phyloP scores from a whole-genome alignment of 2,797 vertebrate species.

The Chelon labrosus region DNA sequence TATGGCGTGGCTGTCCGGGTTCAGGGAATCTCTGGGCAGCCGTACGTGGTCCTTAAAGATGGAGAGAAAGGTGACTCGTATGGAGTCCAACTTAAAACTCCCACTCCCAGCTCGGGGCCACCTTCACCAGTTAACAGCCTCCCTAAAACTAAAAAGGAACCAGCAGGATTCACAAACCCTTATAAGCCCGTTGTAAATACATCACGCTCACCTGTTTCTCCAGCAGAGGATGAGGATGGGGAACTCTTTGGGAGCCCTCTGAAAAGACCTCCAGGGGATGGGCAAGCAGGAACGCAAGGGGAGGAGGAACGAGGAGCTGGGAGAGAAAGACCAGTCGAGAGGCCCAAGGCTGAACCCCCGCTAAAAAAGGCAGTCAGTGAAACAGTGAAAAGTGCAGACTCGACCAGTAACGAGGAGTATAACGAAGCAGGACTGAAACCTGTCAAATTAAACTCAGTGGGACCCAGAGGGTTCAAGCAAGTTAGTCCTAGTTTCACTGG shows the following conservation, averaged over 20 bases:
- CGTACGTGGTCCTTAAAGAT: conserved; percentile 95
- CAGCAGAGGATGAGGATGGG: conserved; percentile 76
- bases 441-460: conserved; percentile 64
- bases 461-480: conserved; percentile 38
- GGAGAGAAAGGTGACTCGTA: conserved; percentile 93
- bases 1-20: conserved; percentile 95
- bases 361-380: conserved; percentile 41
- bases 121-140: conserved; percentile 72
- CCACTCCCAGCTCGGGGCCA: conserved; percentile 62
- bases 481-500: conserved; percentile 17
- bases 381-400: conserved; percentile 33
- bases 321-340: conserved; percentile 36
- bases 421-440: conserved; percentile 85
- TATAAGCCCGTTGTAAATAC: conserved; percentile 41
- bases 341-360: conserved; percentile 49
- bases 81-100: conserved; percentile 91
- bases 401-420: conserved; percentile 55
- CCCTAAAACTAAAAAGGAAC: conserved; percentile 45
- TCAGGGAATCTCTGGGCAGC: conserved; percentile 96
- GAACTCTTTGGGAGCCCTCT: conserved; percentile 79
- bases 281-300: conserved; percentile 83
- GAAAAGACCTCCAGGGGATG: conserved; percentile 85
- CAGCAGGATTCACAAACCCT: conserved; percentile 48
- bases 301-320: conserved; percentile 68
- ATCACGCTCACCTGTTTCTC: conserved; percentile 76